These are phyloP conservation scores for Macaria liturata DNA, from an alignment of 2,888 invertebrate species.

Conservation along the genomic window DNA sequence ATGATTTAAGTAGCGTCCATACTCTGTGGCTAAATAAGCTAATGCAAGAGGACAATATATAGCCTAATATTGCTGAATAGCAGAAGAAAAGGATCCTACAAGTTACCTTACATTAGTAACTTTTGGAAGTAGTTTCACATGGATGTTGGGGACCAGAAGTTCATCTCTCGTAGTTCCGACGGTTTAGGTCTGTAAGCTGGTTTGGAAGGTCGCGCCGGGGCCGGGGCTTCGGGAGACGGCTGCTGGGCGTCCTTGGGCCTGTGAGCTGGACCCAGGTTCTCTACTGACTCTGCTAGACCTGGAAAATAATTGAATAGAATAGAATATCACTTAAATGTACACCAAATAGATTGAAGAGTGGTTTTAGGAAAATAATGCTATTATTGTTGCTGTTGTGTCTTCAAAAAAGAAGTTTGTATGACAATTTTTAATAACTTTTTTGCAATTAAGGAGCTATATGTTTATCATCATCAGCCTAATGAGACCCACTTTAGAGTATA, in stretches of 20 bases:
- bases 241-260: slow-evolving; percentile 46
- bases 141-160: slow-evolving; percentile 93
- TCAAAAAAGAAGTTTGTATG: too few relatives aligned
- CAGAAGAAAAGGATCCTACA: slow-evolving; percentile 19
- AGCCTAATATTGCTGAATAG: too few relatives aligned
- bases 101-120: slow-evolving; percentile 26
- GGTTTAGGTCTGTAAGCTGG: slow-evolving; percentile 57
- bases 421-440: too few relatives aligned
- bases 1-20: too few relatives aligned
- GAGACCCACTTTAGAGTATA: too few relatives aligned
- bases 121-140: slow-evolving; percentile 81
- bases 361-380: background rate
- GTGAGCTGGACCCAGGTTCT: slow-evolving; percentile 72
- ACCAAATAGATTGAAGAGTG: too few relatives aligned
- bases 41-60: too few relatives aligned
- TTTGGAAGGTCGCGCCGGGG: slow-evolving; percentile 54
- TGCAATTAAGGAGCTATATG: too few relatives aligned
- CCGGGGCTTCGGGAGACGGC: slow-evolving; percentile 38
- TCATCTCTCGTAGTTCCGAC: slow-evolving; percentile 91
- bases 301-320: slow-evolving; percentile 25
- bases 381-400: too few relatives aligned
- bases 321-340: too few relatives aligned
- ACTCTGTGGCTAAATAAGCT: too few relatives aligned
- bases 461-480: too few relatives aligned
- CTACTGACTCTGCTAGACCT: slow-evolving; percentile 74